phyloP scores from a whole-genome alignment of 37 sponge, comb jelly and placozoan genomes.

The Axinella damicornis region DNA sequence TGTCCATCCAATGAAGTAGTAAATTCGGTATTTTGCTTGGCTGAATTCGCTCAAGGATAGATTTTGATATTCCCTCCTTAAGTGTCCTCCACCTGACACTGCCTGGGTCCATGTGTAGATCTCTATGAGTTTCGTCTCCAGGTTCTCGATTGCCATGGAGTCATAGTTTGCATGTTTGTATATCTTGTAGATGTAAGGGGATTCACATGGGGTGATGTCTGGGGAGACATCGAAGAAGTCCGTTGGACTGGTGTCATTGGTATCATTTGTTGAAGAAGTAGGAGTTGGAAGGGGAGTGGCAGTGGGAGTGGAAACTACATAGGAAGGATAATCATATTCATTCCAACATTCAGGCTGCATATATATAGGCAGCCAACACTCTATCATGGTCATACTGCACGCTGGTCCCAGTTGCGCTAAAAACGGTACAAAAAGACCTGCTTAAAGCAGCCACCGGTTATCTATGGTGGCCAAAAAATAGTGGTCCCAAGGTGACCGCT shows the following conservation, averaged over 20 bases:
- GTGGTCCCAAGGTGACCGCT: too few species aligned
- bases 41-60: background rate
- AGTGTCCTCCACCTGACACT: background rate
- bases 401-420: too few species aligned
- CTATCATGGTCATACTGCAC: too few species aligned
- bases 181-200: slow-evolving; percentile 38
- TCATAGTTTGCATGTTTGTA: slow-evolving; percentile 7
- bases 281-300: too few species aligned
- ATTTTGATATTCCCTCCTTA: background rate
- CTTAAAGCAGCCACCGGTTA: too few species aligned
- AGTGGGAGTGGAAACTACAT: too few species aligned
- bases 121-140: background rate
- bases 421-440: too few species aligned
- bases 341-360: too few species aligned
- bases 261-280: too few species aligned
- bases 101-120: slow-evolving; percentile 41
- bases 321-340: too few species aligned
- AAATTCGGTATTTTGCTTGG: background rate
- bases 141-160: slow-evolving; percentile 46
- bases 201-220: slow-evolving; percentile 17
- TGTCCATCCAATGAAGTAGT: slow-evolving; percentile 12
- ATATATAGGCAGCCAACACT: too few species aligned
- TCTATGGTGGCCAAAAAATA: too few species aligned
- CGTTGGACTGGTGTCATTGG: background rate
- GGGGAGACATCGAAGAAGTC: slow-evolving; percentile 7